A percentile compares a stretch with the other conserved stretches of the same genome.
Conservation (phyloP, 1,140 invertebrate genomes). For the Formica exsecta region DNA sequence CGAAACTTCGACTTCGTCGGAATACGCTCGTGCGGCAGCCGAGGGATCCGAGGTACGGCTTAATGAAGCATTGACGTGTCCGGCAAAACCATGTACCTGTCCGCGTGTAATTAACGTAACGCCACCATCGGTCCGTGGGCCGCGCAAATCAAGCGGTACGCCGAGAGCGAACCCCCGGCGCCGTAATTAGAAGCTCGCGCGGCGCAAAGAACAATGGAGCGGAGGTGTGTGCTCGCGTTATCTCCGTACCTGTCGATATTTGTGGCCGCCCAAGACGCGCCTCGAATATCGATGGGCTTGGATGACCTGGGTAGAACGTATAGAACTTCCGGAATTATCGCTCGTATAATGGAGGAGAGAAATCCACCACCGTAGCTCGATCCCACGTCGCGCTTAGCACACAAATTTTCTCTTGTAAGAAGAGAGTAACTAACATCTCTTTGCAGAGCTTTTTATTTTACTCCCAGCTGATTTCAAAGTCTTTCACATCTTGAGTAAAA, state of each 20-base stretch:
- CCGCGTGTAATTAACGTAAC: slow-evolving; percentile 82
- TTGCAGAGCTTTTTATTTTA: not conserved
- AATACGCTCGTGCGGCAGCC: slow-evolving; percentile 64
- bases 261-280: slow-evolving; percentile 57
- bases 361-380: not conserved
- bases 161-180: slow-evolving; percentile 35
- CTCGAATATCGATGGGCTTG: slow-evolving; percentile 56
- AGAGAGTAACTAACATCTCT: not conserved
- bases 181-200: slow-evolving; percentile 77
- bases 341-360: slow-evolving; percentile 14
- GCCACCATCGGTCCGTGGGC: slow-evolving; percentile 61
- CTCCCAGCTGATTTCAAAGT: not conserved
- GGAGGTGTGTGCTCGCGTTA: slow-evolving; percentile 50
- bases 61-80: slow-evolving; percentile 82
- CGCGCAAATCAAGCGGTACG: slow-evolving; percentile 79
- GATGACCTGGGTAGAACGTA: slow-evolving; percentile 30
- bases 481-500: not conserved
- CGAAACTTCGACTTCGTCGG: slow-evolving; percentile 72
- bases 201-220: slow-evolving; percentile 69
- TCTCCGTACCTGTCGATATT: slow-evolving; percentile 61
- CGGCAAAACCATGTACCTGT: slow-evolving; percentile 70
- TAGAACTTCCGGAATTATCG: slow-evolving; percentile 41
- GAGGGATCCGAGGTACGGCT: slow-evolving; percentile 54
- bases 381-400: not conserved
- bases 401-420: not conserved